Evolutionary conservation across 2,113 vertebrate genomes (phyloP).

Genomic region (Trachemys scripta): DNA sequence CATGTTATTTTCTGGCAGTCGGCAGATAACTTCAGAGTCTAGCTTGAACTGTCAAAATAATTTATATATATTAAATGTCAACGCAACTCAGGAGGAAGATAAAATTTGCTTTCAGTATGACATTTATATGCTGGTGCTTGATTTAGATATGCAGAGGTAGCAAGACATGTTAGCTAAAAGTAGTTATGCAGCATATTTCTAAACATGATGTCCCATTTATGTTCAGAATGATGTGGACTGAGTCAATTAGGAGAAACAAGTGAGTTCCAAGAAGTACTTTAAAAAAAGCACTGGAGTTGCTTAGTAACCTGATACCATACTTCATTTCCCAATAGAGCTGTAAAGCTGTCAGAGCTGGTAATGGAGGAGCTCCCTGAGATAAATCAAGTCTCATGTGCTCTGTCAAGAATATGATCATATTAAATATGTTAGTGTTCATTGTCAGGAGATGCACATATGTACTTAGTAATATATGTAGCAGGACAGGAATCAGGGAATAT

Average conservation of each 20-base stretch:
- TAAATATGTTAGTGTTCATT: not conserved
- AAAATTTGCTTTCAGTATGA: constrained; percentile 78
- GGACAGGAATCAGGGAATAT: constrained; percentile 1
- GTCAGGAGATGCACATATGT: not conserved
- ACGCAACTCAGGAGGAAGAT: constrained; percentile 70
- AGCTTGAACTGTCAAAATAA: constrained; percentile 76
- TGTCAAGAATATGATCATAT: constrained; percentile 23
- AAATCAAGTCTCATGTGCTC: constrained; percentile 34
- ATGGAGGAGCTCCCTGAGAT: constrained; percentile 54
- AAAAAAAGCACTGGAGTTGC: constrained; percentile 71
- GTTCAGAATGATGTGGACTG: constrained; percentile 77
- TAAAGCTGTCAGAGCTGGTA: constrained; percentile 61
- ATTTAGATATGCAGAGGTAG: constrained; percentile 80
- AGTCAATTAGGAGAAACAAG: constrained; percentile 82
- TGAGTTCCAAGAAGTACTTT: constrained; percentile 74
- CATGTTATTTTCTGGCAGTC: constrained; percentile 71
- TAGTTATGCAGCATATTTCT: constrained; percentile 75
- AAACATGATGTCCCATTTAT: constrained; percentile 81
- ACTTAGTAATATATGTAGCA: not conserved
- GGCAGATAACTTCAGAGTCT: constrained; percentile 70
- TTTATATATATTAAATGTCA: constrained; percentile 79
- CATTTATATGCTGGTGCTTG: constrained; percentile 77
- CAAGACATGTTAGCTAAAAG: constrained; percentile 72
- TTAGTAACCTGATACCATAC: constrained; percentile 74
- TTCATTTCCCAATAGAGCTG: constrained; percentile 71